Percentiles rank a stretch among this genome's conserved stretches.
These are phyloP conservation scores for Thelaira solivaga DNA, from an alignment of 2,888 invertebrate genomes.

Conservation along the genomic window DNA sequence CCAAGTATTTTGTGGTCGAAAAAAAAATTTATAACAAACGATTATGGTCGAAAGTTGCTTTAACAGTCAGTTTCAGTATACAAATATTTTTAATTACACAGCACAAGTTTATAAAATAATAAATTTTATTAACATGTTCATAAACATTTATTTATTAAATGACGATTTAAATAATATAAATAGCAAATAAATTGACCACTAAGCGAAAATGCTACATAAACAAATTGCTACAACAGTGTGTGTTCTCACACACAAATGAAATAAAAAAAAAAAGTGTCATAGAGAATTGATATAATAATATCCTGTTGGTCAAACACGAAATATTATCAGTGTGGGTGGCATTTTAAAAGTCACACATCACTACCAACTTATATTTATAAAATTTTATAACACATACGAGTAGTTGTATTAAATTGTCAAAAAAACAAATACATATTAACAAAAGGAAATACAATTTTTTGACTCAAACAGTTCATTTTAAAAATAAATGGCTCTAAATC, in stretches of 20 bases:
- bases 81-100: constrained; percentile 5
- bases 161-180: not conserved
- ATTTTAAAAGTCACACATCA: too few relatives aligned
- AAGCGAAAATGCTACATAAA: not conserved
- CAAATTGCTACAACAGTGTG: not conserved
- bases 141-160: constrained; percentile 26
- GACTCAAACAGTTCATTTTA: too few relatives aligned
- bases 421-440: too few relatives aligned
- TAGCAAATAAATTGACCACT: constrained; percentile 10
- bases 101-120: not conserved
- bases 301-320: too few relatives aligned
- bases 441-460: too few relatives aligned
- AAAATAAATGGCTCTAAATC: too few relatives aligned
- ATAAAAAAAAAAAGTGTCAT: too few relatives aligned
- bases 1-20: not conserved
- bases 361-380: too few relatives aligned
- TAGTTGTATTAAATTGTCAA: too few relatives aligned
- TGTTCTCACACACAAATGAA: not conserved
- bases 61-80: constrained; percentile 26
- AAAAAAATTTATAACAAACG: constrained; percentile 24
- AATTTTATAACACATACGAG: too few relatives aligned
- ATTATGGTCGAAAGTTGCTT: constrained; percentile 34
- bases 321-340: too few relatives aligned
- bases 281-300: too few relatives aligned
- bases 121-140: not conserved